Percentiles rank a stretch among this genome's conserved stretches.
These are phyloP conservation scores for Planiliza haematocheilus DNA, from an alignment of 2,113 vertebrate genomes.

Conservation along the genomic window DNA sequence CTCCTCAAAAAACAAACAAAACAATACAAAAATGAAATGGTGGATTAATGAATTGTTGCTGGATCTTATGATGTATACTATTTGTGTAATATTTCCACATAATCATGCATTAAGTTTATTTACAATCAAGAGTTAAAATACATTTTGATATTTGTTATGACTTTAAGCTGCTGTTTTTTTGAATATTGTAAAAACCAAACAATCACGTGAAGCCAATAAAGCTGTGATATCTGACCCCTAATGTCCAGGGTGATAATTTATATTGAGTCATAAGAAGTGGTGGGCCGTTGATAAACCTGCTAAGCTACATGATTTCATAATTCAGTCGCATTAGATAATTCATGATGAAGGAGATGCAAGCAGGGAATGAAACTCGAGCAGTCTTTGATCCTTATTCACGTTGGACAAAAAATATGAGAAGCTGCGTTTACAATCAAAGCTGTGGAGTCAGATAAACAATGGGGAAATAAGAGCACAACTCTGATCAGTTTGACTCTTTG, in stretches of 20 bases:
- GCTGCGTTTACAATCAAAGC: slow-evolving; percentile 28
- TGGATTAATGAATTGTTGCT: neutral
- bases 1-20: no score
- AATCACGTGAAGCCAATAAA: slow-evolving; percentile 28
- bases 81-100: no score
- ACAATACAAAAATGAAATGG: no score
- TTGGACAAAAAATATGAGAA: slow-evolving; percentile 73
- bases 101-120: neutral
- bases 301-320: slow-evolving; percentile 23
- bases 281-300: neutral
- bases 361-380: slow-evolving; percentile 86
- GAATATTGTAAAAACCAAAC: neutral
- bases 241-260: neutral
- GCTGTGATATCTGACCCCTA: neutral
- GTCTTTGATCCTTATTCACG: slow-evolving; percentile 84
- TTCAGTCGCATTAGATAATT: neutral
- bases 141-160: slow-evolving; percentile 36
- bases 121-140: slow-evolving; percentile 27
- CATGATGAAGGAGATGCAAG: slow-evolving; percentile 80
- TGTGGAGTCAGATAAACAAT: no score
- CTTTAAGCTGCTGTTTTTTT: neutral
- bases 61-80: neutral
- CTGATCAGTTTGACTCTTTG: no score
- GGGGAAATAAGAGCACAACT: no score
- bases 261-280: neutral